phyloP scores from a whole-genome alignment of 2,797 vertebrate species.

The Parauchenoglanis ngamensis region DNA sequence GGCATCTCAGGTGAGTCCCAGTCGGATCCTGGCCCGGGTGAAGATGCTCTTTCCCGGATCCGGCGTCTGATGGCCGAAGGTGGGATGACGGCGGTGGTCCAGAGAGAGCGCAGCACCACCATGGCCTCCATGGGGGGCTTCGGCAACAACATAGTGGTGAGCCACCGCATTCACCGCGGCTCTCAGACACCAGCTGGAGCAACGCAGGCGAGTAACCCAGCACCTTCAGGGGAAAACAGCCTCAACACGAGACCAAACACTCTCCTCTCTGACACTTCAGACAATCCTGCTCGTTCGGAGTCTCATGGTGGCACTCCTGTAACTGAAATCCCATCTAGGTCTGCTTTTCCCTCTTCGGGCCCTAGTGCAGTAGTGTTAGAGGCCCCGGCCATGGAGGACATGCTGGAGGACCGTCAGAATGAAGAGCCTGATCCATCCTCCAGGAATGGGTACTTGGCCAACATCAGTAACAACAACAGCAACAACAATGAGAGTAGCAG shows the following conservation, averaged over 20 bases:
- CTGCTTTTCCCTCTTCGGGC: conserved; percentile 9
- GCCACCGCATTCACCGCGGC: conserved; percentile 95
- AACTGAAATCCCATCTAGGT: conserved; percentile 41
- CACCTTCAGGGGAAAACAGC: conserved; percentile 20
- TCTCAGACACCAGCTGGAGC: conserved; percentile 89
- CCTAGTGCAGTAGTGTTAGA: conserved; percentile 13
- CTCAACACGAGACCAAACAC: conserved; percentile 13
- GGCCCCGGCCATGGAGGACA: conserved; percentile 56
- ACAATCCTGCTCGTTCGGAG: conserved; percentile 53
- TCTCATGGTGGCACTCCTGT: conserved; percentile 23
- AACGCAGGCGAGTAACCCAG: conserved; percentile 57
- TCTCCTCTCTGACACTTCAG: conserved; percentile 27
- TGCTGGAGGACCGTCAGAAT: conserved; percentile 59
- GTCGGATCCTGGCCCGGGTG: conserved; percentile 77
- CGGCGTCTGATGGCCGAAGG: conserved; percentile 96
- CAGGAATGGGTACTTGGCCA: conserved; percentile 40
- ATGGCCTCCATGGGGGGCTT: conserved; percentile 99
- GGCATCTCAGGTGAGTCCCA: conserved; percentile 63
- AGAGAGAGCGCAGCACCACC: conserved; percentile 97
- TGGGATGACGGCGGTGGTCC: conserved; percentile 97
- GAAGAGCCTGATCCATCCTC: conserved; percentile 57
- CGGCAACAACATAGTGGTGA: conserved; percentile 98
- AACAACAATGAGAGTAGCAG: conserved; percentile 49
- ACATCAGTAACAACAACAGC: conserved; percentile 55
- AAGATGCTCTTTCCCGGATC: conserved; percentile 91